phyloP scores from a whole-genome alignment of 2,797 vertebrate genomes.

The Peromyscus aztecus region DNA sequence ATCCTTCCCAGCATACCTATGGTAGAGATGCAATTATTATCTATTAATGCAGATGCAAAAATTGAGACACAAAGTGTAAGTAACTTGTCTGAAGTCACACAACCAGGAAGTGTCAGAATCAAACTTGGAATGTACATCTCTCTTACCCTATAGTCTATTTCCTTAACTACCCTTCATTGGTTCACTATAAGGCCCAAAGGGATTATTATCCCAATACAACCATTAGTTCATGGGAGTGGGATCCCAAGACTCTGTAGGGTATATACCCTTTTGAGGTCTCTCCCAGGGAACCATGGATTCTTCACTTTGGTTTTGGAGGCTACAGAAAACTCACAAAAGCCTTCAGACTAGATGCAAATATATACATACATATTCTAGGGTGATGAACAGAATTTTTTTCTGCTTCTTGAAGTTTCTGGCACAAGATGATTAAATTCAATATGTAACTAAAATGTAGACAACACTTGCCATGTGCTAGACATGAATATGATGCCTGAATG shows the following conservation, averaged over 20 bases:
- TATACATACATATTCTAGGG: neutral
- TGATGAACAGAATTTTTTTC: slow-evolving; percentile 3
- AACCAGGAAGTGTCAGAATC: neutral
- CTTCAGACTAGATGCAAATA: neutral
- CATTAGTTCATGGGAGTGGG: neutral
- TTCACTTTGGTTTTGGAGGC: neutral
- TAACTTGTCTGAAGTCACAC: neutral
- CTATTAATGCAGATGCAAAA: slow-evolving; percentile 38
- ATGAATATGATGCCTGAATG: neutral
- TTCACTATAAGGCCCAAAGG: neutral
- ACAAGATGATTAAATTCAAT: slow-evolving; percentile 14
- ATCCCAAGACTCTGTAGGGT: neutral
- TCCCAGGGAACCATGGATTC: neutral
- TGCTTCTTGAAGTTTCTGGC: slow-evolving; percentile 25
- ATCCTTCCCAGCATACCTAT: neutral
- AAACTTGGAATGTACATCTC: neutral
- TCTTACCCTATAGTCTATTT: neutral
- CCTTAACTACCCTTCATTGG: neutral
- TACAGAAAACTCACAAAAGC: neutral
- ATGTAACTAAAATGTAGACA: neutral
- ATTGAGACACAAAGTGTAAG: neutral
- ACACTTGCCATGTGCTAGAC: neutral
- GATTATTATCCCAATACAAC: neutral
- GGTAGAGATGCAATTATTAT: neutral
- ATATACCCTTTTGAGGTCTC: neutral